Base-by-base conservation (phyloP, 2,888 invertebrate species). In the Hypomecis atomaria region DNA sequence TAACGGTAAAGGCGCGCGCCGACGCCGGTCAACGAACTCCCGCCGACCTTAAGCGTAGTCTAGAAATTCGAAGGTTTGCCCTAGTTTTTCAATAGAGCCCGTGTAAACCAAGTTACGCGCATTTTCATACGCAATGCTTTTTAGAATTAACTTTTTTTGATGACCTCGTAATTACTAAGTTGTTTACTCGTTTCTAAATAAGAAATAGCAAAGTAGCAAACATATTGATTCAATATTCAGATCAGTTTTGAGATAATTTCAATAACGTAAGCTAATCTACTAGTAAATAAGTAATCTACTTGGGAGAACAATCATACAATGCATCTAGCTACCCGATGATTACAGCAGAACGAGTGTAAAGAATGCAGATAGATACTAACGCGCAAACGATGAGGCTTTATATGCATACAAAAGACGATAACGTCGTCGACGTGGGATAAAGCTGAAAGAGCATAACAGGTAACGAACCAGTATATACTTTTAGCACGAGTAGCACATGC, bases 21-120 rank as follows among this genome's bases (percentile, higher is more conserved):
- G 79, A 60, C 78, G 81, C 55, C 88, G 93, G 90, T 89, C 87
- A 88, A 87, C 83, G 92, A 91, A 83, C 89, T 79, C 79, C 82
- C 80, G 67, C 74, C 84, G 85, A 86, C 86, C 85, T 86, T 86
- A 84, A 81, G 76, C 77, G 77, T 81, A 79, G 85, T 86, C 87
- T 88, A 89, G 83, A 88, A 84, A 85, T 89, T 87, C 82, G 86
- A 89, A 82, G 87, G 85, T 85, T 79, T 82, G 86, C 72, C 86
- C 90, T 78, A 89, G 78, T 85, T 90, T 82, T 82, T 75, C 43
- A 56, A 65, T n/a, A 58, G 45, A n/a, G 5, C 62, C 44, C 42
- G 59, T 54, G 52, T 55, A 38, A 61, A 50, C 11, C 38, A 49
- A 59, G 49, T 50, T 37, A 37, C 40, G 23, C 11, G 40, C 49